Evolutionary conservation across 2,797 vertebrate genomes (phyloP).

Genomic region (Eidolon dupreanum): DNA sequence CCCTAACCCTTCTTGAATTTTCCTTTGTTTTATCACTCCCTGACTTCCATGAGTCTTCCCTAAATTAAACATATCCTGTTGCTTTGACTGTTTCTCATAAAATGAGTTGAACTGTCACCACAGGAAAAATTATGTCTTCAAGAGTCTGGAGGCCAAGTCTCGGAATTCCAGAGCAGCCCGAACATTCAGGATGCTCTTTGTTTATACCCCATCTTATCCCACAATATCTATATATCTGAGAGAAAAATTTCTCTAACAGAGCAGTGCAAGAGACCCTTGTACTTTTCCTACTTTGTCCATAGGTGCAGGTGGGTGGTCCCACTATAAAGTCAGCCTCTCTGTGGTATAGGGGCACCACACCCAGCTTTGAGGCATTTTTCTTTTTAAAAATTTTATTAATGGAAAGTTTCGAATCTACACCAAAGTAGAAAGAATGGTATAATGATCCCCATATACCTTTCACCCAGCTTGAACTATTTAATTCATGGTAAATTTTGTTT

Average conservation of each 20-base stretch:
- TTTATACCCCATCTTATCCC: too few relatives aligned
- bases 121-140: neutral
- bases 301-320: too few relatives aligned
- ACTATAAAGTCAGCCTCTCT: too few relatives aligned
- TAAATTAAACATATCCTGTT: neutral
- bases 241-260: too few relatives aligned
- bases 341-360: neutral
- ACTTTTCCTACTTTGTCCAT: too few relatives aligned
- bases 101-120: neutral
- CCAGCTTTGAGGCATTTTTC: neutral
- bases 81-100: neutral
- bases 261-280: too few relatives aligned
- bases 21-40: neutral
- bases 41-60: neutral
- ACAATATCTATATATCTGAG: too few relatives aligned
- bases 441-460: neutral
- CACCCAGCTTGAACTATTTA: neutral
- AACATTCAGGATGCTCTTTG: neutral
- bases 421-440: neutral
- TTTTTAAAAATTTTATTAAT: neutral
- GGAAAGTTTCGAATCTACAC: neutral
- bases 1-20: neutral
- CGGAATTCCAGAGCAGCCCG: neutral
- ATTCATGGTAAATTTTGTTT: neutral
- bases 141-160: neutral